phyloP scores from a whole-genome alignment of 2,797 vertebrate species.

The Oryzias sinensis region DNA sequence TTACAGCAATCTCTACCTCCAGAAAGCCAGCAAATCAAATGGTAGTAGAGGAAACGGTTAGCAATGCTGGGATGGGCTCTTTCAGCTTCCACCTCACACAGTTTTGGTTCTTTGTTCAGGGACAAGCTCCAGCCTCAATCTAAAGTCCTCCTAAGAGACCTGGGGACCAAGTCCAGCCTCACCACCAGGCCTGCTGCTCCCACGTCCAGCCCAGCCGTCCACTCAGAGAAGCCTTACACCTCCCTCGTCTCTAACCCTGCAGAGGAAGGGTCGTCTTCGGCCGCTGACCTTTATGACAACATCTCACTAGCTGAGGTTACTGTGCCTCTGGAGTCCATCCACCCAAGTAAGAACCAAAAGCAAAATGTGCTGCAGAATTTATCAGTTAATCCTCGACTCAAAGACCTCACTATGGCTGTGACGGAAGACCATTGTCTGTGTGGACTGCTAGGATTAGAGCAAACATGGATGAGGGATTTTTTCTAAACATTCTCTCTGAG shows the following conservation, averaged over 20 bases:
- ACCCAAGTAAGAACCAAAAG: conserved; percentile 82
- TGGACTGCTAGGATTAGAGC: too few relatives aligned
- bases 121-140: conserved; percentile 87
- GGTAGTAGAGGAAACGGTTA: conserved; percentile 66
- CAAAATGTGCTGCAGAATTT: background rate
- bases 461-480: background rate
- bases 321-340: conserved; percentile 93
- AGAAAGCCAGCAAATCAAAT: conserved; percentile 90
- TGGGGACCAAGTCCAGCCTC: conserved; percentile 82
- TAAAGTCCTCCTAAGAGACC: conserved; percentile 87
- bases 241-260: conserved; percentile 27
- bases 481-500: background rate
- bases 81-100: background rate
- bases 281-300: conserved; percentile 61
- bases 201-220: conserved; percentile 34
- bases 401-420: background rate
- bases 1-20: conserved; percentile 93
- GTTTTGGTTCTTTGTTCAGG: conserved; percentile 67
- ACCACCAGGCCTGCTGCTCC: conserved; percentile 32
- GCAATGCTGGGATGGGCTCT: background rate
- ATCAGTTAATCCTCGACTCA: background rate
- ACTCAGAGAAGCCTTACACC: conserved; percentile 49
- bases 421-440: too few relatives aligned
- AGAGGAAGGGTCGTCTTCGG: conserved; percentile 30
- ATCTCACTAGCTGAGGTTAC: conserved; percentile 85